Evolutionary conservation across 2,888 invertebrate genomes (phyloP), one percentile per base, ranked within the genome.

Genomic region (Perizoma flavofasciatum): DNA sequence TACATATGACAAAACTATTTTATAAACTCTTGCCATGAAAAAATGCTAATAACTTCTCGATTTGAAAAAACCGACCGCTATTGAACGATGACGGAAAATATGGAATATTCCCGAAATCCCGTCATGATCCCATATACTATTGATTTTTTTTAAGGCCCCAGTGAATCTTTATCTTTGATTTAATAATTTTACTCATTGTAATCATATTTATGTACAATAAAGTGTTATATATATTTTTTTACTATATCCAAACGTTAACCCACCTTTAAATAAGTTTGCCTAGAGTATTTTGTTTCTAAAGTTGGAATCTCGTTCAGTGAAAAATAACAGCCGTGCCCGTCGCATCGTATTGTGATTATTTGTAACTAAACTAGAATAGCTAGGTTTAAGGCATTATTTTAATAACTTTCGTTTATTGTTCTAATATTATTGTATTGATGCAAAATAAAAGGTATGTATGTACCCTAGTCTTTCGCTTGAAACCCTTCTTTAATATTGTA

Each of bases 301-400:
- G 39, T 34, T 49, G 53, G 22, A 22, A 22, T 22, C 22, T 22
- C 22, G 22, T 22, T 22, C 22, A 22, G 22, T 22, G 22, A 22
- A 22, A 22, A 22, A 22, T 22, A 50, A 49, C 67, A 73, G 79
- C 82, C 87, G 86, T 80, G 79, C 83, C 85, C 84, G 74, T 79
- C 81, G 78, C 72, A 79, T 71, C 70, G 50, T 69, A 82, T 73
- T 86, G 87, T 88, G 86, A 88, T 88, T 83, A 82, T 83, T 85
- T 81, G 77, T 82, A 85, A 85, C 82, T 85, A 85, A 81, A 72
- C 61, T 83, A 79, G 72, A 41, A 55, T 54, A 85, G 81, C 35
- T 86, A 83, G 75, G 10, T 32, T n/a, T 86, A 83, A 85, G 82
- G 63, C 71, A 84, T 82, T 85, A 86, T 82, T 86, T 85, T 85